Percentiles rank a stretch among this genome's conserved stretches.
phyloP scores from a whole-genome alignment of 2,797 vertebrate species.

The Myotis daubentonii region DNA sequence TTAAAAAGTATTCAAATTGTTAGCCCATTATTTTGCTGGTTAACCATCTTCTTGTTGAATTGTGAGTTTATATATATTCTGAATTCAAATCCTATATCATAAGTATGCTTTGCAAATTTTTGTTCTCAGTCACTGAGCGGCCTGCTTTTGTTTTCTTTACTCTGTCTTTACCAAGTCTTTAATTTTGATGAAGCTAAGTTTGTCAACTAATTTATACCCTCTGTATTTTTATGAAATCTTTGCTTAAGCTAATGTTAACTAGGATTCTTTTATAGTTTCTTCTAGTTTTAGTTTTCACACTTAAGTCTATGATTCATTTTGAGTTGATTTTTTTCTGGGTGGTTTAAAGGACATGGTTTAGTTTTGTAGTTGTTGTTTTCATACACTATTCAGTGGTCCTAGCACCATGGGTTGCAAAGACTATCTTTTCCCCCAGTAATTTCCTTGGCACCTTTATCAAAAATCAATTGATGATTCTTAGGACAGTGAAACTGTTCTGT shows the following conservation, averaged over 20 bases:
- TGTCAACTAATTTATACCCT: background rate
- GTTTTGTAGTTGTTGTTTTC: background rate
- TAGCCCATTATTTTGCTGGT: background rate
- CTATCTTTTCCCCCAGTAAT: background rate
- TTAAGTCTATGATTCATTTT: background rate
- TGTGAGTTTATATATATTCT: background rate
- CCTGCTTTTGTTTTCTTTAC: background rate
- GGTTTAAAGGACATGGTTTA: background rate
- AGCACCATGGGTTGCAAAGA: background rate
- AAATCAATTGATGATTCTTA: background rate
- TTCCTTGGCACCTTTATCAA: background rate
- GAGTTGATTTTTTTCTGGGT: slow-evolving; percentile 15
- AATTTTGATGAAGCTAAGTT: slow-evolving; percentile 17
- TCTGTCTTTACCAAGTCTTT: slow-evolving; percentile 6
- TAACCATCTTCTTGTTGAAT: background rate
- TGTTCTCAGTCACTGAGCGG: background rate
- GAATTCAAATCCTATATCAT: background rate
- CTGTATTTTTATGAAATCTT: slow-evolving; percentile 6
- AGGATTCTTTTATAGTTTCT: background rate
- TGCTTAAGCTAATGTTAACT: background rate
- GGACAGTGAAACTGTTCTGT: background rate
- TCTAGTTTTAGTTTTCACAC: background rate
- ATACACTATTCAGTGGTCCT: background rate
- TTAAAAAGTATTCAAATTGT: background rate
- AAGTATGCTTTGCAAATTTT: background rate